Evolutionary conservation across 2,797 vertebrate species (phyloP).

Genomic region (Sitta carolinensis): DNA sequence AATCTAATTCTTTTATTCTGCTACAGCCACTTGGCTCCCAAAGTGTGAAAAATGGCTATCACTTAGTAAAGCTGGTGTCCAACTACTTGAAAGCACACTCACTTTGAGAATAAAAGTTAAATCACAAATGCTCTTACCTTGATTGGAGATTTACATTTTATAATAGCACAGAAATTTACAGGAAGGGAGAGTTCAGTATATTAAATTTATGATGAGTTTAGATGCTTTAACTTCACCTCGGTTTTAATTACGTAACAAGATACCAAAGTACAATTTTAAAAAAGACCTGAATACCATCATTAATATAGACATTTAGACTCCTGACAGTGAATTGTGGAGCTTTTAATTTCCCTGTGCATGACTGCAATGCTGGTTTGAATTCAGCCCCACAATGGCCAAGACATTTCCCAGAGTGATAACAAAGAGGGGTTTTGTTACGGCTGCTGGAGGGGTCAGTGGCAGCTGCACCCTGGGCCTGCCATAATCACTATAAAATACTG

Average conservation of each 20-base stretch:
- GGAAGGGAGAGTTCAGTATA: not conserved
- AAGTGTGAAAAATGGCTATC: slow-evolving; percentile 49
- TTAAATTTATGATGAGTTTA: not conserved
- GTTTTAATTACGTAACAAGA: not conserved
- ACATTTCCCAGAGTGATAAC: slow-evolving; percentile 64
- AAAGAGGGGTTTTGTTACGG: slow-evolving; percentile 69
- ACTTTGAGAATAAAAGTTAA: not conserved
- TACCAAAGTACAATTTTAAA: not conserved
- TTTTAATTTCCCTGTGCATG: slow-evolving; percentile 25
- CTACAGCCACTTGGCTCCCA: slow-evolving; percentile 20
- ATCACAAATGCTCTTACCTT: slow-evolving; percentile 5
- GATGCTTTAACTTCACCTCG: not conserved
- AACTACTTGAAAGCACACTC: slow-evolving; percentile 34
- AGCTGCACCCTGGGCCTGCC: slow-evolving; percentile 57
- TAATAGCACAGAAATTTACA: not conserved
- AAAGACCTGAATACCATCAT: not conserved
- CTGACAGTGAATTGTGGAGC: not conserved
- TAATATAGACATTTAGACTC: not conserved
- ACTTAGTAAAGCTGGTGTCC: not conserved
- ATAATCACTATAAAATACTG: slow-evolving; percentile 52
- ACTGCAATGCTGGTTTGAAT: slow-evolving; percentile 53
- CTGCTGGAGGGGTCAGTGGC: slow-evolving; percentile 44
- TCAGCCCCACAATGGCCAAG: slow-evolving; percentile 50
- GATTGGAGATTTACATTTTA: slow-evolving; percentile 1
- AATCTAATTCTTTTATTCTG: slow-evolving; percentile 20